phyloP scores from a whole-genome alignment of 2,113 vertebrate species.

The Isurus oxyrinchus region DNA sequence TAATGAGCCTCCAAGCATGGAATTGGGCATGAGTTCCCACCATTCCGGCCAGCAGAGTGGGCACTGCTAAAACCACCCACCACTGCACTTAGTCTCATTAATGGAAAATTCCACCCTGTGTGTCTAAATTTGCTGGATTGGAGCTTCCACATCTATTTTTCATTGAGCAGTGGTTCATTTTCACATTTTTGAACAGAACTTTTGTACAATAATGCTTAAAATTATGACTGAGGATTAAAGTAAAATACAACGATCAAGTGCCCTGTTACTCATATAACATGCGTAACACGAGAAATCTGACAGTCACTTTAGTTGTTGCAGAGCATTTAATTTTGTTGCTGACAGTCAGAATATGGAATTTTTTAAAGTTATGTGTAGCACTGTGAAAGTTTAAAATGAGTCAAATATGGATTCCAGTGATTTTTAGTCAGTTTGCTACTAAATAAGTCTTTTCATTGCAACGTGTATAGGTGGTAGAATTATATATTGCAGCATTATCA shows the following conservation, averaged over 20 bases:
- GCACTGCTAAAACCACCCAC: too few species aligned
- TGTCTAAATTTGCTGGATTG: not conserved
- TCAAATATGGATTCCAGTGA: not conserved
- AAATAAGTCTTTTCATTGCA: not conserved
- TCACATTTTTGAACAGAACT: not conserved
- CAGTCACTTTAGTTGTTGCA: not conserved
- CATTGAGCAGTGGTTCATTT: not conserved
- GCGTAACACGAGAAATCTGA: not conserved
- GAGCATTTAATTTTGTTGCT: not conserved
- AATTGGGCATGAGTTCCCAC: too few species aligned
- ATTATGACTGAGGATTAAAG: not conserved
- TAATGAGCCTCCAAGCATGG: too few species aligned
- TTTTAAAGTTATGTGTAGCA: not conserved
- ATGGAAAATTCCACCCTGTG: too few species aligned
- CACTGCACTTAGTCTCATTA: too few species aligned
- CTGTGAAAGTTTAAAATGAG: not conserved
- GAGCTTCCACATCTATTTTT: not conserved
- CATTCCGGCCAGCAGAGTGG: too few species aligned
- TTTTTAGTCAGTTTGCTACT: not conserved
- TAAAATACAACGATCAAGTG: not conserved
- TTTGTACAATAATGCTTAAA: not conserved
- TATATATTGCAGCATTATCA: not conserved
- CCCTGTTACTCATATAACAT: not conserved
- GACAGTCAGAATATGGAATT: not conserved
- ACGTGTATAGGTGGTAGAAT: not conserved